Evolutionary conservation across 1,140 invertebrate genomes (phyloP), one percentile per base, ranked within the genome.

Genomic region (Caenorhabditis tropicalis): DNA sequence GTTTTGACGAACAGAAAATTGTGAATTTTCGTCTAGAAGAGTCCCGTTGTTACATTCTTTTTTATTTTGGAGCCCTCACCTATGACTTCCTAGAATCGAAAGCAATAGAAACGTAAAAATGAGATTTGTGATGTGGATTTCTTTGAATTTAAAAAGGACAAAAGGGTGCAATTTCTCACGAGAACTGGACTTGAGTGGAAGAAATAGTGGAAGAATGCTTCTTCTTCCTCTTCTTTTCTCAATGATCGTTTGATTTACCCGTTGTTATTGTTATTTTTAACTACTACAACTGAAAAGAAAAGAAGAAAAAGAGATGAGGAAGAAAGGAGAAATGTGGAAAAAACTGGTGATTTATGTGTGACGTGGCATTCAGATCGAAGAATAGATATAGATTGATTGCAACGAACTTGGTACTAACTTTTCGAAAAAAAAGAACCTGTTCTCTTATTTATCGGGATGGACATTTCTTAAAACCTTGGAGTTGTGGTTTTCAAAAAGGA

Each of bases 201-300:
- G 21, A 10, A n/a, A 56, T 10, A 27, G 27, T 27, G 15, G 58
- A 65, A 33, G 65, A 43, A 27, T 43, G 65, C 29, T 74, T 16
- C 65, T 74, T 43, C 36, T 74, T 36, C 58, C 16, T 65, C 58
- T 16, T 33, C 31, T 36, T 33, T 12, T 27, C 7, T 16, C 65
- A 74, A 74, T n/a, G 36, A 74, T 74, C 65, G 65, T 74, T 74
- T 74, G 65, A 74, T 74, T 19, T 74, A 74, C 65, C 65, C 65
- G 65, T 46, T 74, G 65, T 74, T 74, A 74, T 74, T 74, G 36
- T 43, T 74, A 43, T 74, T 46, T 74, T 74, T 74, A 43, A 74
- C 65, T 74, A 43, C 36, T 74, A 24, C 21, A 27, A 56, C 21
- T 27, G 7, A 12, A 24, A 6, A 9, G 53, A 56, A 56, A 27